phyloP scores from a whole-genome alignment of 1,140 invertebrate genomes.

The Calliphora vicina region DNA sequence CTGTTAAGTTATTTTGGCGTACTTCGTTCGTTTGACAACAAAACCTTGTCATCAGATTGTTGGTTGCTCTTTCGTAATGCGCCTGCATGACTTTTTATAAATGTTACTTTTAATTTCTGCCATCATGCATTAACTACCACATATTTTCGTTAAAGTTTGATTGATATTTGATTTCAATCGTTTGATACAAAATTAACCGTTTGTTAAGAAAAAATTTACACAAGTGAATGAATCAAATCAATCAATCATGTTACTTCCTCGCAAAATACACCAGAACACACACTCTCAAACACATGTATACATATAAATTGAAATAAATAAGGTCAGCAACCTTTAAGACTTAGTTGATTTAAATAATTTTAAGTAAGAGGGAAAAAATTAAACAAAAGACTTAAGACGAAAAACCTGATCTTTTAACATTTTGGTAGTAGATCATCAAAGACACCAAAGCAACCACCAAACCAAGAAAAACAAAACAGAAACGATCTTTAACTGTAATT shows the following conservation, averaged over 20 bases:
- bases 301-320: neutral
- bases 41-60: neutral
- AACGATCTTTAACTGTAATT: slow-evolving; percentile 34
- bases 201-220: neutral
- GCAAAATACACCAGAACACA: neutral
- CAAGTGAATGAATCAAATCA: slow-evolving; percentile 3
- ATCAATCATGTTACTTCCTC: slow-evolving; percentile 10
- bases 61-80: no score
- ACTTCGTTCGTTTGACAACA: neutral
- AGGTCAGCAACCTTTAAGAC: neutral
- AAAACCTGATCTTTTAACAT: slow-evolving; percentile 18
- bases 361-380: neutral
- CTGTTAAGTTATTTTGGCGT: no score
- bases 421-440: neutral
- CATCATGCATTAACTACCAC: neutral
- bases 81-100: neutral
- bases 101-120: slow-evolving; percentile 1
- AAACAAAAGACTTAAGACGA: slow-evolving; percentile 29
- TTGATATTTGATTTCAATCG: slow-evolving; percentile 3
- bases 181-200: neutral
- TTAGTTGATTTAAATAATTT: slow-evolving; percentile 6
- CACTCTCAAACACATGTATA: no score
- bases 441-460: no score
- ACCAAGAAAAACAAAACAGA: neutral
- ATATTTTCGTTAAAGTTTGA: neutral